A percentile compares a stretch with the other conserved stretches of the same genome.
These are phyloP conservation scores for Periphyllus acericola DNA, from an alignment of 2,888 invertebrate genomes.

Conservation along the genomic window DNA sequence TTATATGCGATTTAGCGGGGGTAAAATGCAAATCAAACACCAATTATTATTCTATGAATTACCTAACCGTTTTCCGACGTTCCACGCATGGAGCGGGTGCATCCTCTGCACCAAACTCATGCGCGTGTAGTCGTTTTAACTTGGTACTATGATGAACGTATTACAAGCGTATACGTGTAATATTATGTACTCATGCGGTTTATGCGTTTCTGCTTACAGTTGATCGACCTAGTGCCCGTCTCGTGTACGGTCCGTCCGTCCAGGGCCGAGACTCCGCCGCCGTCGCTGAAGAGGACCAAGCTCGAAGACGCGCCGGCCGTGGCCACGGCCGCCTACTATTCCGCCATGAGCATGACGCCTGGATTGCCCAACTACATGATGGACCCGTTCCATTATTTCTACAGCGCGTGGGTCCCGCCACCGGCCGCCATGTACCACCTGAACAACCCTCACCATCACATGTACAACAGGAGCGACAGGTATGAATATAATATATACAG, in stretches of 20 bases:
- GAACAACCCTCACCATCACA: slow-evolving; percentile 63
- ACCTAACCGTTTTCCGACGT: too few species aligned
- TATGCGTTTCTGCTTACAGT: slow-evolving; percentile 1
- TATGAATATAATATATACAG: too few species aligned
- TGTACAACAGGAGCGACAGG: slow-evolving; percentile 67
- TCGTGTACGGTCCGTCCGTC: slow-evolving; percentile 55
- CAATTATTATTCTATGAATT: too few species aligned
- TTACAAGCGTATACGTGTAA: too few species aligned
- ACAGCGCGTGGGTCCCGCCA: slow-evolving; percentile 65
- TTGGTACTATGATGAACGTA: too few species aligned
- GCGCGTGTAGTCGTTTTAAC: too few species aligned
- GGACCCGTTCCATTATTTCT: slow-evolving; percentile 64
- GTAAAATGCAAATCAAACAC: too few species aligned
- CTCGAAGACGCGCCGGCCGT: slow-evolving; percentile 40
- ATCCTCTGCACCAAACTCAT: too few species aligned
- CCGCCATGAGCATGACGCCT: slow-evolving; percentile 36
- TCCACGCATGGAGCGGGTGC: too few species aligned
- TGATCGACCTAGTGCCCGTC: slow-evolving; percentile 53
- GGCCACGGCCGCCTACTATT: slow-evolving; percentile 34
- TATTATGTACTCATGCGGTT: neutral
- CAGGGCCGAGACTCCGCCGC: slow-evolving; percentile 46
- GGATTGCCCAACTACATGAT: slow-evolving; percentile 53
- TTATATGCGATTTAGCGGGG: too few species aligned
- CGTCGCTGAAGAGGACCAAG: slow-evolving; percentile 54
- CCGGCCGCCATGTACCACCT: slow-evolving; percentile 65